Evolutionary conservation across 2,888 invertebrate species (phyloP).

Genomic region (Abscondita cerata): DNA sequence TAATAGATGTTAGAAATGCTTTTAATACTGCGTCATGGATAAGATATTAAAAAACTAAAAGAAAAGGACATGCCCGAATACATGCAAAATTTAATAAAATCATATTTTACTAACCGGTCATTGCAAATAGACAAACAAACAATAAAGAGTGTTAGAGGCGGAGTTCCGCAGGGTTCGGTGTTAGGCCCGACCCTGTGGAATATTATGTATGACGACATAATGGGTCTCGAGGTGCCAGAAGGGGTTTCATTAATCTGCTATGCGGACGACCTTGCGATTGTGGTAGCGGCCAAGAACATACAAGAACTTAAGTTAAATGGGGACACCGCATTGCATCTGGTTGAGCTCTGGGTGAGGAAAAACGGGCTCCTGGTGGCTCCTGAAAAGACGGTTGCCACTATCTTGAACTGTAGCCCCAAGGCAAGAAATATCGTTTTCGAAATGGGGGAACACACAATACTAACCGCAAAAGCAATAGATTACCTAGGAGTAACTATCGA

Average conservation of each 20-base stretch:
- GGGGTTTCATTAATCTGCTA: slow-evolving; percentile 7
- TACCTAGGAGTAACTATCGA: too few species aligned
- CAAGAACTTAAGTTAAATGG: too few species aligned
- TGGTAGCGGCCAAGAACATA: too few species aligned
- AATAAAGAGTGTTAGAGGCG: background rate
- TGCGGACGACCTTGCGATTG: background rate
- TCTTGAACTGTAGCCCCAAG: too few species aligned
- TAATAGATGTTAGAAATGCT: slow-evolving; percentile 2
- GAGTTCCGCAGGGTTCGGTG: slow-evolving; percentile 28
- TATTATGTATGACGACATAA: slow-evolving; percentile 19
- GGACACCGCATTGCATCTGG: too few species aligned
- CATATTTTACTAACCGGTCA: slow-evolving; percentile 13
- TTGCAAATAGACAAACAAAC: background rate
- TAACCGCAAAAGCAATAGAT: too few species aligned
- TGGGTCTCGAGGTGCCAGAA: slow-evolving; percentile 12
- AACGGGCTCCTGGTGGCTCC: too few species aligned
- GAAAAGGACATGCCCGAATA: slow-evolving; percentile 1
- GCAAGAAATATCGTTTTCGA: too few species aligned
- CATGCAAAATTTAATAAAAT: slow-evolving; percentile 10
- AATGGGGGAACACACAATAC: too few species aligned
- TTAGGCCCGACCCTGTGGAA: slow-evolving; percentile 22
- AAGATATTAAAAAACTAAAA: slow-evolving; percentile 5
- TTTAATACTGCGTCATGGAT: background rate
- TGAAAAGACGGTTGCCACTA: too few species aligned
- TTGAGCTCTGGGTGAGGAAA: too few species aligned